These are phyloP conservation scores for Drosophila meridionalis DNA, from an alignment of 2,888 invertebrate genomes.

Conservation along the genomic window DNA sequence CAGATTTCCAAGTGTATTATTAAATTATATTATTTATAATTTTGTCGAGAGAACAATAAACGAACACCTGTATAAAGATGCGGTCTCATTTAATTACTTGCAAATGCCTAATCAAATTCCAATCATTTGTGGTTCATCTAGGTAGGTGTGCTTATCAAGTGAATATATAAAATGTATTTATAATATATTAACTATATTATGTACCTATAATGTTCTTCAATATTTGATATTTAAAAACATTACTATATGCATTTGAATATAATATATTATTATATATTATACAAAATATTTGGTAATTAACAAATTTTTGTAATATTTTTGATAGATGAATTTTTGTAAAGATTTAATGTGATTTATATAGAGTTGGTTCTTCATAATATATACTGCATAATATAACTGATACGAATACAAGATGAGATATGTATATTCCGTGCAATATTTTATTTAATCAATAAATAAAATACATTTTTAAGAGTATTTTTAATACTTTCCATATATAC, in stretches of 20 bases:
- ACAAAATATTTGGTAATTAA: background rate
- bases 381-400: too few species aligned
- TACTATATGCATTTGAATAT: background rate
- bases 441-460: too few species aligned
- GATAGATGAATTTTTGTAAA: too few species aligned
- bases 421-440: too few species aligned
- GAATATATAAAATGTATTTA: background rate
- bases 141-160: background rate
- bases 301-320: too few species aligned
- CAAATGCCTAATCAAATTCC: constrained; percentile 1
- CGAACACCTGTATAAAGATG: constrained; percentile 20
- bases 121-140: background rate
- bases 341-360: too few species aligned
- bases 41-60: background rate
- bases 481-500: too few species aligned
- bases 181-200: background rate
- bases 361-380: too few species aligned
- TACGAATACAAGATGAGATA: too few species aligned
- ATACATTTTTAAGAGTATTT: too few species aligned
- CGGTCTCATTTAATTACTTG: constrained; percentile 1
- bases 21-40: constrained; percentile 10
- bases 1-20: constrained; percentile 2
- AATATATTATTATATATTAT: background rate
- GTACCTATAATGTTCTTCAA: background rate
- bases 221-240: background rate